Evolutionary conservation across 2,797 vertebrate species (phyloP), one percentile per base, ranked within the genome.

Genomic region (Coilia nasus): DNA sequence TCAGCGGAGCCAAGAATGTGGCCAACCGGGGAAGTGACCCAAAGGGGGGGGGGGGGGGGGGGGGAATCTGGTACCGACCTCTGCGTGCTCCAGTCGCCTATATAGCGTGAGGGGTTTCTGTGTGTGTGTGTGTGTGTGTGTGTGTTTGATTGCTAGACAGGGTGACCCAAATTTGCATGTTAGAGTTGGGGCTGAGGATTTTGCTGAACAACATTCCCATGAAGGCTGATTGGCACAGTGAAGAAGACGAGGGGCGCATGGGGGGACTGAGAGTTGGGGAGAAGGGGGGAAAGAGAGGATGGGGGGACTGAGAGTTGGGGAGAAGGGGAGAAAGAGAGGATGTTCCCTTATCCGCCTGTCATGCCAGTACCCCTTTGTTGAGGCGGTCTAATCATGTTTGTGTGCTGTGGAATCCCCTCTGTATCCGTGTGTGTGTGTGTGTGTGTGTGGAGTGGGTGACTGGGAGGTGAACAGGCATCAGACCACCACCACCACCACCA

Each of bases 351-450:
- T 78, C 71, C 35, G 35, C 35, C 35, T 21, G 71, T 19, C 71
- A 78, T 78, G 83, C 81, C 82, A 80, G 54, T 85, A 62, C 23
- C 47, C 84, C 15, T 46, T 47, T 44, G 12, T 85, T 81, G 41
- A 85, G 84, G 81, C n/a, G 19, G 57, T 85, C 59, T 56, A 25
- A 82, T 31, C 67, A 81, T 71, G 83, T 83, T 84, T 62, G 56
- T 71, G 15, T 81, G 12, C 28, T 78, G 41, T 85, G 85, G 46
- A 75, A 19, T 60, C 80, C 25, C 12, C 5, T 81, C 35, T 81
- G 71, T 83, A 81, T 17, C 14, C 21, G 57, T 28, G 0, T 21
- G 59, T 82, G 81, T 82, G 81, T 85, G 84, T 81, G 75, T 15
- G 15, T 50, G 54, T 67, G 25, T 50, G 47, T 3, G 82, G 41